These are phyloP conservation scores for Catocala sponsa DNA, from an alignment of 2,888 invertebrate species.

Conservation along the genomic window DNA sequence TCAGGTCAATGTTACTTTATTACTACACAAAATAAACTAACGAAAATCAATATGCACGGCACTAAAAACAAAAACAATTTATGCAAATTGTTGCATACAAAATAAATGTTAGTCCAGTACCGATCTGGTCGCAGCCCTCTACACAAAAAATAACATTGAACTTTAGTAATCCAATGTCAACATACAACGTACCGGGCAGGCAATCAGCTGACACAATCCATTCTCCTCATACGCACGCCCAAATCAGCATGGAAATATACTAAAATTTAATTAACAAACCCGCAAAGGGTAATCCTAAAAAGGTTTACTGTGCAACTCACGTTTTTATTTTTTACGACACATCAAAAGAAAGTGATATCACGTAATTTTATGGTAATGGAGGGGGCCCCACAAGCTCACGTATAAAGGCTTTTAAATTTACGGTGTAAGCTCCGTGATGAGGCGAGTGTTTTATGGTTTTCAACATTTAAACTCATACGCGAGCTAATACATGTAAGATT, in stretches of 20 bases:
- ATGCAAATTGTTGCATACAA: neutral
- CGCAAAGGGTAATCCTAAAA: constrained; percentile 48
- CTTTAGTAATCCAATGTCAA: constrained; percentile 1
- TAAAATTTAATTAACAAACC: constrained; percentile 59
- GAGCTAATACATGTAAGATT: constrained; percentile 49
- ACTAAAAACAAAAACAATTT: neutral
- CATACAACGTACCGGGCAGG: neutral
- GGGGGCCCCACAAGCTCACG: constrained; percentile 70
- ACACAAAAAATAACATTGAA: neutral
- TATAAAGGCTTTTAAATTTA: constrained; percentile 85
- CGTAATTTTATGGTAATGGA: constrained; percentile 86
- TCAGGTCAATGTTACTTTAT: too few relatives aligned
- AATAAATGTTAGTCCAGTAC: neutral
- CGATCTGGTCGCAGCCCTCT: neutral
- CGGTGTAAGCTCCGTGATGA: constrained; percentile 74
- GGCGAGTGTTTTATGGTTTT: constrained; percentile 74
- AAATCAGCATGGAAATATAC: constrained; percentile 34
- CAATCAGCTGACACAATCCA: constrained; percentile 17
- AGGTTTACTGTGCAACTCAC: constrained; percentile 58
- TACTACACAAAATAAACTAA: too few relatives aligned
- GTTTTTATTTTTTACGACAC: constrained; percentile 82
- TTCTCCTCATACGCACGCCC: constrained; percentile 3
- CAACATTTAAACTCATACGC: constrained; percentile 70
- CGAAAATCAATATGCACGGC: too few relatives aligned
- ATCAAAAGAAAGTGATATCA: constrained; percentile 86